A percentile compares a stretch with the other conserved stretches of the same genome.
Evolutionary conservation across 1,140 invertebrate genomes (phyloP).

Genomic region (Anagrus nilaparvatae): DNA sequence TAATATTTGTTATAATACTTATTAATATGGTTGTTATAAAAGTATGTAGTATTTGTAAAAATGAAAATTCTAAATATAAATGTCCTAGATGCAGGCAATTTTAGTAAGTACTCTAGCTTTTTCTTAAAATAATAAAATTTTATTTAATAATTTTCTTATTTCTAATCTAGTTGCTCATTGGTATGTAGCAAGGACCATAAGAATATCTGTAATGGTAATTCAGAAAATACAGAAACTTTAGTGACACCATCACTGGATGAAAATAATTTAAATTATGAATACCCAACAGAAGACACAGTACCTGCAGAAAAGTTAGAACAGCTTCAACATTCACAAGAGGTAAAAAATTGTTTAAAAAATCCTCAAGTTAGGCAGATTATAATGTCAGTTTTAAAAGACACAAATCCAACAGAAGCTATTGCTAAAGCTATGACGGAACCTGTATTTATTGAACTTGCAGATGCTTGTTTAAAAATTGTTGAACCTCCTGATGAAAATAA

Average conservation of each 20-base stretch:
- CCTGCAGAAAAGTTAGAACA: constrained; percentile 47
- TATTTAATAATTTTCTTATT: constrained; percentile 1
- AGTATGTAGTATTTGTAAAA: constrained; percentile 25
- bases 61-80: constrained; percentile 24
- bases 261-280: constrained; percentile 35
- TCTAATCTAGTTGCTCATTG: constrained; percentile 53
- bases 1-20: no score
- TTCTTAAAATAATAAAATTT: constrained; percentile 1
- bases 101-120: constrained; percentile 32
- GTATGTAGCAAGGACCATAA: constrained; percentile 53
- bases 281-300: constrained; percentile 55
- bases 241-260: neutral
- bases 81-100: constrained; percentile 29
- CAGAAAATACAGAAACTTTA: neutral
- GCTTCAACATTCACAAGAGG: constrained; percentile 44
- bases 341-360: constrained; percentile 55
- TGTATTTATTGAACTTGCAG: constrained; percentile 67
- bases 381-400: constrained; percentile 44
- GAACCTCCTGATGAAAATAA: constrained; percentile 34
- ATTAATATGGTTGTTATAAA: no score
- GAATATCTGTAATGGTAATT: constrained; percentile 33
- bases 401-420: constrained; percentile 50
- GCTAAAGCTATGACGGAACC: constrained; percentile 64
- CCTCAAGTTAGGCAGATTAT: constrained; percentile 56
- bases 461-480: constrained; percentile 60